Percentiles rank a stretch among this genome's conserved stretches.
Evolutionary conservation across 37 sponge, comb jelly and placozoan species (phyloP).

Genomic region (Bolinopsis microptera): DNA sequence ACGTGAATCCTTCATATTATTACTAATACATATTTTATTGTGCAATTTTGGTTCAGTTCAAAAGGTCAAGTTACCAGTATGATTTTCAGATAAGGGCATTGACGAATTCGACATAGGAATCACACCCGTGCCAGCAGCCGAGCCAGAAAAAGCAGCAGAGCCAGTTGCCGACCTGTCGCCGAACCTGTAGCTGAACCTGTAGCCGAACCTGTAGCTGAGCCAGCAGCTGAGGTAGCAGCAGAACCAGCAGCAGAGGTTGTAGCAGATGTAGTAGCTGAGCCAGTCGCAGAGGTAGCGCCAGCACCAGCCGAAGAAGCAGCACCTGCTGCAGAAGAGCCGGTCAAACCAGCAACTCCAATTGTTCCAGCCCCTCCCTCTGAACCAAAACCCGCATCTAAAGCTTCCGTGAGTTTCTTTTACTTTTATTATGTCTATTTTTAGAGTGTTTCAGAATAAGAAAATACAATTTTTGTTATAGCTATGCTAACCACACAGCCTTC

Average conservation of each 20-base stretch:
- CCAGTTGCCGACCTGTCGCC: not conserved
- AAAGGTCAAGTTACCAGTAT: no score
- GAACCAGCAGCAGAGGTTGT: not conserved
- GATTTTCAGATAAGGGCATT: not conserved
- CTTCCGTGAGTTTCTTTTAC: not conserved
- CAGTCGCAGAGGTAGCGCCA: not conserved
- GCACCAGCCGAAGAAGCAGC: not conserved
- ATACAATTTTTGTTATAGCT: no score
- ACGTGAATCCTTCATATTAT: no score
- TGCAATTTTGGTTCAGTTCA: no score
- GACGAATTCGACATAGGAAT: not conserved
- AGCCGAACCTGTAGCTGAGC: not conserved
- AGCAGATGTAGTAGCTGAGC: not conserved
- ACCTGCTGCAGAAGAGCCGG: not conserved
- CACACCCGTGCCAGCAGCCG: not conserved
- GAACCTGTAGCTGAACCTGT: not conserved
- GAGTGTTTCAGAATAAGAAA: no score
- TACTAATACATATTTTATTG: no score
- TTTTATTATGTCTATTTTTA: no score
- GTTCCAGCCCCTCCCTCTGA: not conserved
- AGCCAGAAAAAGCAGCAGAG: not conserved
- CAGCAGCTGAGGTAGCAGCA: not conserved
- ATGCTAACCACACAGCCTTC: no score
- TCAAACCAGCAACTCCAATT: not conserved
- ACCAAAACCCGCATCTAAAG: not conserved